Base-by-base conservation (phyloP, 1,140 invertebrate genomes). In the Listronotus bonariensis region DNA sequence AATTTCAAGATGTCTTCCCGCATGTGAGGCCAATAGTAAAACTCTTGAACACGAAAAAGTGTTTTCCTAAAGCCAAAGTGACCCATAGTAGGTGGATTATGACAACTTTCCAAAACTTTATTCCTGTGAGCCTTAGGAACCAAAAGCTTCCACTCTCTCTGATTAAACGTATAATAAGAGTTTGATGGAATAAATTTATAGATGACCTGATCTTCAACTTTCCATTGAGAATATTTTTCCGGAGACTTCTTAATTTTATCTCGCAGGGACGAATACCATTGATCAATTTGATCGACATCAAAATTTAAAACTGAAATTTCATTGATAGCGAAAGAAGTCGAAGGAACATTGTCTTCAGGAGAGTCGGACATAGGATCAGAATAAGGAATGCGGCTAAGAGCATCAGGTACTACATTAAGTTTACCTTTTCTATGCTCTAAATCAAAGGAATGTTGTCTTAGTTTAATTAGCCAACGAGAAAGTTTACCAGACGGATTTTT, bases 21-120 rank as follows among this genome's bases (percentile, higher is more conserved):
- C 58, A 72, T 67, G 32, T 60, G 40, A 20, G 68, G 55, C 63
- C 67, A 71, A 61, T 64, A 71, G 32, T 66, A 71, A 26, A 31
- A 12, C 26, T 49, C 48, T 26, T 26, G 15, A 11, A 71, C 45
- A 12, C 64, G 20, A 34, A 11, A 6, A 11, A 69, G 11, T 9
- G 67, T 71, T 52, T 70, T 71, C 52, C 17, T 69, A 48, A 53
- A 51, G 5, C 20, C 20, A 26, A 26, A 26, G 5, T 26, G 20
- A 32, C 54, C 68, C 10, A 57, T 32, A 7, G 51, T 67, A 12
- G 64, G 54, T n/a, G 49, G 32, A 48, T 64, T 48, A 38, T 67
- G 69, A 60, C 34, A 61, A 17, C 36, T 10, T 17, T 54, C 10
- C 8, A 60, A 48, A 49, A 67, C 42, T 12, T 55, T 12, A 12